phyloP scores from a whole-genome alignment of 2,797 vertebrate genomes.

The Danio kyathit region DNA sequence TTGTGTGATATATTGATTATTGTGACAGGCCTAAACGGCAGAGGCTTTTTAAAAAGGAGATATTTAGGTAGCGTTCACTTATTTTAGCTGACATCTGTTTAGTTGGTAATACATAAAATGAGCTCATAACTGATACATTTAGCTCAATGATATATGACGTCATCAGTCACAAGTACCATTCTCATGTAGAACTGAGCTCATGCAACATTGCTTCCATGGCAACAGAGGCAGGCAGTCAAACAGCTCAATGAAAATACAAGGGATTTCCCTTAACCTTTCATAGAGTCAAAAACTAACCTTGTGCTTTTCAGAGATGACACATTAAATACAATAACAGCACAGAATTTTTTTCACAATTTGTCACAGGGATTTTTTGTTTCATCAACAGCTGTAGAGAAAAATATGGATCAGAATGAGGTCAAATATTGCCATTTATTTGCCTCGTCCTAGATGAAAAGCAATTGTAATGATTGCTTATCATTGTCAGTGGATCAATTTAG shows the following conservation, averaged over 20 bases:
- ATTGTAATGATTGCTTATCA: too few species aligned
- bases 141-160: neutral
- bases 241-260: neutral
- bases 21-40: neutral
- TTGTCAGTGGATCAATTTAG: neutral
- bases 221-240: constrained; percentile 6
- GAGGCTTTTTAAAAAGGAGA: neutral
- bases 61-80: neutral
- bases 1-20: too few species aligned
- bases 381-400: neutral
- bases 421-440: constrained; percentile 7
- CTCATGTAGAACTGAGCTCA: neutral
- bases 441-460: neutral
- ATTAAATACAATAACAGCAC: neutral
- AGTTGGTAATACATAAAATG: neutral
- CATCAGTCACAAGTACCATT: neutral
- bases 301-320: neutral
- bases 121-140: neutral
- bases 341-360: neutral
- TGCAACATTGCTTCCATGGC: neutral
- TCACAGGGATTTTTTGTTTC: neutral
- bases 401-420: constrained; percentile 13
- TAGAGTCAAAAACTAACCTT: neutral
- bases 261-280: constrained; percentile 31
- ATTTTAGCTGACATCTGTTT: too few species aligned